phyloP scores from a whole-genome alignment of 2,888 invertebrate species.

The Baccha elongata region DNA sequence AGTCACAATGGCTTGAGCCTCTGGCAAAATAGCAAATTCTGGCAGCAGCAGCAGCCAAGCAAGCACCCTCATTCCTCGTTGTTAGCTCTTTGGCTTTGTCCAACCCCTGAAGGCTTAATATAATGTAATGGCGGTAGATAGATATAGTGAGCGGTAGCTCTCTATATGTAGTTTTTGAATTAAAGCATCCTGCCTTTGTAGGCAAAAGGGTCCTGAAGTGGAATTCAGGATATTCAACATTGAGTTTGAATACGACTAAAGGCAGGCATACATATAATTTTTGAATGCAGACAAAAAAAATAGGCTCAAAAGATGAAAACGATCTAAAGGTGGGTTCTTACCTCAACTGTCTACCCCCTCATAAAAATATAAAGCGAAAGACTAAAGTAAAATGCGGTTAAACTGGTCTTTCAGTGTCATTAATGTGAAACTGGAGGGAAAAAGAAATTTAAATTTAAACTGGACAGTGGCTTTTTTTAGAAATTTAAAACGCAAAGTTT shows the following conservation, averaged over 20 bases:
- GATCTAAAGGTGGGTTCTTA: not conserved
- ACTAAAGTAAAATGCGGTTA: slow-evolving; percentile 45
- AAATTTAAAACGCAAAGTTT: slow-evolving; percentile 15
- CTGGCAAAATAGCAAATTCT: slow-evolving; percentile 63
- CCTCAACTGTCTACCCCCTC: not conserved
- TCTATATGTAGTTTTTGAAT: slow-evolving; percentile 8
- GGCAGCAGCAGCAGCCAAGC: slow-evolving; percentile 41
- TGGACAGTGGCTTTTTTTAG: slow-evolving; percentile 47
- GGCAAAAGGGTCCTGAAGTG: slow-evolving; percentile 3
- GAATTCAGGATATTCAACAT: slow-evolving; percentile 41
- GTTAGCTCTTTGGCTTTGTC: slow-evolving; percentile 64
- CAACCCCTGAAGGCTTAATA: slow-evolving; percentile 64
- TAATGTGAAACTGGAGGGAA: slow-evolving; percentile 43
- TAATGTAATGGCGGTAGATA: slow-evolving; percentile 55
- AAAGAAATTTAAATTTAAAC: slow-evolving; percentile 51
- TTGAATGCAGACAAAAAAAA: slow-evolving; percentile 41
- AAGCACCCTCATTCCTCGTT: slow-evolving; percentile 54
- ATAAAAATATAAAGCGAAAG: slow-evolving; percentile 17
- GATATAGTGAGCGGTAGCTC: slow-evolving; percentile 3
- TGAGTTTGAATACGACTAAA: slow-evolving; percentile 39
- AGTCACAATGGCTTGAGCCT: slow-evolving; percentile 69
- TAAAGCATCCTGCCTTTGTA: slow-evolving; percentile 1
- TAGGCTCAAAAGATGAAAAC: slow-evolving; percentile 30
- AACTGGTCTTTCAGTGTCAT: slow-evolving; percentile 55
- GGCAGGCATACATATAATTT: slow-evolving; percentile 30